phyloP scores from a whole-genome alignment of 1,140 invertebrate genomes.

The Drosophila bocki region DNA sequence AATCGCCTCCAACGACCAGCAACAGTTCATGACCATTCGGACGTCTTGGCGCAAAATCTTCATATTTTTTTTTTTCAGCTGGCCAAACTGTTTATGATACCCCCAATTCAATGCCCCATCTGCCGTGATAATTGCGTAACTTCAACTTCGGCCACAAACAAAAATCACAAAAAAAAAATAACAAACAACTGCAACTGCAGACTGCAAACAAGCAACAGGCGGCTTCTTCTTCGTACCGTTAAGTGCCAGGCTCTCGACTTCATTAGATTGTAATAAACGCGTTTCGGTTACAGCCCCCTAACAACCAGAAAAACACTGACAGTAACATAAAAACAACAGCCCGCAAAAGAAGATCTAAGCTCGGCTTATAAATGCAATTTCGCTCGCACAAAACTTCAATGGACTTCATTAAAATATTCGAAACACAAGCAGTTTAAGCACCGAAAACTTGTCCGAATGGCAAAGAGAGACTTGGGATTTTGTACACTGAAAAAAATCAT shows the following conservation, averaged over 20 bases:
- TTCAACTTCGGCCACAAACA: constrained; percentile 23
- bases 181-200: constrained; percentile 30
- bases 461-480: constrained; percentile 1
- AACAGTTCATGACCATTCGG: constrained; percentile 29
- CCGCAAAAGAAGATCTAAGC: constrained; percentile 67
- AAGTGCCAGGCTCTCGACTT: constrained; percentile 82
- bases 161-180: constrained; percentile 8
- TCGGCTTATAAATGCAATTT: constrained; percentile 81
- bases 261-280: constrained; percentile 83
- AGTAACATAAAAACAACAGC: constrained; percentile 73
- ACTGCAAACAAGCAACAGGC: constrained; percentile 47
- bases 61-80: constrained; percentile 19
- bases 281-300: constrained; percentile 67
- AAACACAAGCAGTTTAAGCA: constrained; percentile 80
- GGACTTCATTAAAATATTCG: constrained; percentile 83
- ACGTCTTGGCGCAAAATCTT: constrained; percentile 19
- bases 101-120: constrained; percentile 44
- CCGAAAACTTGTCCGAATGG: constrained; percentile 72
- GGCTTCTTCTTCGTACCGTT: constrained; percentile 64
- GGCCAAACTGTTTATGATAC: constrained; percentile 48
- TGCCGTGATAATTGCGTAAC: constrained; percentile 55
- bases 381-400: constrained; percentile 81
- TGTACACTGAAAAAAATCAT: constrained; percentile 10
- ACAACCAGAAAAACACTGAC: constrained; percentile 67
- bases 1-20: constrained; percentile 8